Evolutionary conservation across 2,888 invertebrate species (phyloP), one percentile per base, ranked within the genome.

Genomic region (Xylophagus ater): DNA sequence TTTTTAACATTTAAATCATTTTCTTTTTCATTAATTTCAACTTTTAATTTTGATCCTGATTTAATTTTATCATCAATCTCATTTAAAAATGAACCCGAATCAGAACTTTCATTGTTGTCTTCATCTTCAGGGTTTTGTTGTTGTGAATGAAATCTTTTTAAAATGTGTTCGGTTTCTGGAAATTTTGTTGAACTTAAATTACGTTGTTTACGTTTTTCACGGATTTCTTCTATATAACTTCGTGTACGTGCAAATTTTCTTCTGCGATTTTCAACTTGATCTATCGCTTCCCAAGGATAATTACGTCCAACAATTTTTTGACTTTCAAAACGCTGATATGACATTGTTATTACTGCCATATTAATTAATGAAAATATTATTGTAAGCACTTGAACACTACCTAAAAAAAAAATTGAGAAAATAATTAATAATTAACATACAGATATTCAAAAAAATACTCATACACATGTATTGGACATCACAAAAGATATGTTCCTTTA

Each of bases 261-360:
- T 32, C 48, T 51, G 35, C 54, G 52, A 2, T 45, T 38, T 20
- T 54, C 47, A 19, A 57, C 50, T 46, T 66, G 62, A n/a, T 60
- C 55, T 3, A 58, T 53, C 33, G 65, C 68, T 15, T 71, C 71
- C 85, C 85, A 86, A 2, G 84, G 84, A 58, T 83, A 78, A 53
- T 70, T 72, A 32, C 76, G 72, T 1, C 84, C 84, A 36, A 74
- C 74, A 21, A 79, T 54, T 52, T 81, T 79, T 62, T 85, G 83
- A 47, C 82, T 76, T 62, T 83, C 83, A 54, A 84, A 84, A 54
- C 83, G 71, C 60, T 84, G 78, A 53, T 79, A 85, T 17, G 74
- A 66, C 18, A 79, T 74, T 12, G 81, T 80, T 25, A 78, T 76
- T 39, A 75, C 71, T 1, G 84, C 76, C 66, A 84, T 68, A 53